Conservation (phyloP, 2,888 invertebrate species). For the Nematopogon swammerdamellus region DNA sequence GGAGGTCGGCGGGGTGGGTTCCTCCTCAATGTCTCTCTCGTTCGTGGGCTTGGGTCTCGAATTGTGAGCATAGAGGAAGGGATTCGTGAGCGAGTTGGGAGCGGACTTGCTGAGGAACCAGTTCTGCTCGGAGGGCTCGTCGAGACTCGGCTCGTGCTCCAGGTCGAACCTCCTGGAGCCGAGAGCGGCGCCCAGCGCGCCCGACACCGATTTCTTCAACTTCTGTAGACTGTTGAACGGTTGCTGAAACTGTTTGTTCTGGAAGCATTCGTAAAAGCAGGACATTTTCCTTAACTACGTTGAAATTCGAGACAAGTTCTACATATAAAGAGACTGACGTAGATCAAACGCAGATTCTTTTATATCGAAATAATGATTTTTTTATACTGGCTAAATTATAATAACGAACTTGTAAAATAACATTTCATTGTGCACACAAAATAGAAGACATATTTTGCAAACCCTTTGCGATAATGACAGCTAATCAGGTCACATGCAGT, state of each 20-base stretch:
- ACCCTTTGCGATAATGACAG: too few species aligned
- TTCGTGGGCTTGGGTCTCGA: conserved; percentile 25
- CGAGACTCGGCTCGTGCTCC: conserved; percentile 50
- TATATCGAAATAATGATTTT: too few species aligned
- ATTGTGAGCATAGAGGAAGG: conserved; percentile 32
- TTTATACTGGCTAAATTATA: too few species aligned
- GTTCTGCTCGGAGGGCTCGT: conserved; percentile 53
- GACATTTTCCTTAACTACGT: conserved; percentile 52
- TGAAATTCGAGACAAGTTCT: conserved; percentile 18
- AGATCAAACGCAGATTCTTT: conserved; percentile 34
- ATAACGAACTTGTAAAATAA: too few species aligned
- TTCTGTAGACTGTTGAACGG: conserved; percentile 68
- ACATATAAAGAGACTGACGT: conserved; percentile 25
- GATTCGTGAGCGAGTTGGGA: conserved; percentile 72
- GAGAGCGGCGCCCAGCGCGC: conserved; percentile 50
- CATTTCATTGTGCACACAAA: too few species aligned
- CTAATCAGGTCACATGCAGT: too few species aligned
- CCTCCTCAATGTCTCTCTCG: conserved; percentile 36
- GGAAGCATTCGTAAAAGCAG: conserved; percentile 53
- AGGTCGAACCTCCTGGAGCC: conserved; percentile 48
- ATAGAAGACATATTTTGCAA: too few species aligned
- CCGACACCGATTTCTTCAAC: conserved; percentile 67
- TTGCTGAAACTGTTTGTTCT: conserved; percentile 48
- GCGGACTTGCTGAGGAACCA: conserved; percentile 82
- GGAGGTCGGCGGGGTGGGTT: conserved; percentile 26